phyloP scores from a whole-genome alignment of 2,113 vertebrate genomes.

The Pseudorectes ferrugineus region DNA sequence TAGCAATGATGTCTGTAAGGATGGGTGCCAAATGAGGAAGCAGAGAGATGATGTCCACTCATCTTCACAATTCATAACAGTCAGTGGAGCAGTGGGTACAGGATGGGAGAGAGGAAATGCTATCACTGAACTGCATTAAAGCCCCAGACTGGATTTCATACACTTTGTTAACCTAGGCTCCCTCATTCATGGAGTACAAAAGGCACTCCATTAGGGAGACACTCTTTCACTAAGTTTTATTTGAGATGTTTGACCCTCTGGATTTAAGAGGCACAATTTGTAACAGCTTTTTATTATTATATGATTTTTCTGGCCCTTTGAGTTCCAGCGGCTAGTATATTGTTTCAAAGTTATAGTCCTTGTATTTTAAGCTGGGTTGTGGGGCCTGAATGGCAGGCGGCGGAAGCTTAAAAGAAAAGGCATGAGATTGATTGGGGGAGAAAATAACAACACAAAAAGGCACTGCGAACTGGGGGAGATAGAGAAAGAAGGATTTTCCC shows the following conservation, averaged over 20 bases:
- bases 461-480: background rate
- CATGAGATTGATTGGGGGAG: conserved; percentile 47
- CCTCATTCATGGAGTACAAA: conserved; percentile 71
- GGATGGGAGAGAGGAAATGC: conserved; percentile 75
- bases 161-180: conserved; percentile 69
- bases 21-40: conserved; percentile 78
- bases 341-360: conserved; percentile 66
- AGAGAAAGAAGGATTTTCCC: background rate
- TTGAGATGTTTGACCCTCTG: conserved; percentile 71
- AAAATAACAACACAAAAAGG: conserved; percentile 48
- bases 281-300: conserved; percentile 75
- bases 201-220: conserved; percentile 68
- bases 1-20: conserved; percentile 72
- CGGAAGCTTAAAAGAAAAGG: conserved; percentile 59
- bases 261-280: conserved; percentile 69
- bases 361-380: conserved; percentile 52
- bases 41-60: conserved; percentile 75
- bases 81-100: conserved; percentile 57
- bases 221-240: conserved; percentile 69
- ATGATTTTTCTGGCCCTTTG: conserved; percentile 69
- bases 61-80: conserved; percentile 76
- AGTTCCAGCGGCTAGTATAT: conserved; percentile 61
- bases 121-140: conserved; percentile 71
- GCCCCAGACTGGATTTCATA: conserved; percentile 62
- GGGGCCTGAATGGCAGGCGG: conserved; percentile 50